Conservation (phyloP, 2,113 vertebrate species). For the Ploceus nigricollis region DNA sequence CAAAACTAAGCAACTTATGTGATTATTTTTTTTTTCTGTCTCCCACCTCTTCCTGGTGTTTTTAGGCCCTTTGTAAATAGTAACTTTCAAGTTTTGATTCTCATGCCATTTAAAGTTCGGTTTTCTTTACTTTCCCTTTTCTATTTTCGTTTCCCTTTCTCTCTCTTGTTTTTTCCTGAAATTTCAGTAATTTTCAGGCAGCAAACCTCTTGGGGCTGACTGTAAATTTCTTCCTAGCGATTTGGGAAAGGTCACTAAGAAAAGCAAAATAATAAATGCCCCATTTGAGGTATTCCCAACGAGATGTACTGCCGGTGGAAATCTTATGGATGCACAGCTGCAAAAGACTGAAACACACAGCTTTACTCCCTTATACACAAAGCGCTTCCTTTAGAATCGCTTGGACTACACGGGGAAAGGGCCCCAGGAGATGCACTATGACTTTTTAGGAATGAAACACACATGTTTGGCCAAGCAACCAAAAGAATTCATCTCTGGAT, state of each 20-base stretch:
- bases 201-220: neutral
- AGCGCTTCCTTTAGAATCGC: neutral
- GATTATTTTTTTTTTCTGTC: neutral
- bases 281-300: neutral
- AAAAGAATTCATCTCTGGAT: neutral
- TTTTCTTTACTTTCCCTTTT: neutral
- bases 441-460: neutral
- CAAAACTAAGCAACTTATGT: neutral
- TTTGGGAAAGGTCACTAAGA: neutral
- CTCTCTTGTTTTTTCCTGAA: neutral
- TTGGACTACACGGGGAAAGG: neutral
- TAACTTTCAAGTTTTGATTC: neutral
- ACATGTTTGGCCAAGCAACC: neutral
- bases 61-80: neutral
- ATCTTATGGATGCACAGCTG: neutral
- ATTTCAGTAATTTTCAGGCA: neutral
- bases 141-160: neutral
- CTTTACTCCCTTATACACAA: neutral
- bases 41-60: neutral
- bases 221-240: neutral
- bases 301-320: neutral
- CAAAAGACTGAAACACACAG: neutral
- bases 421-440: neutral
- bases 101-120: neutral
- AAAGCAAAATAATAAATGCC: neutral